Conservation (phyloP, 2,888 invertebrate species). For the Megalurothrips usitatus region DNA sequence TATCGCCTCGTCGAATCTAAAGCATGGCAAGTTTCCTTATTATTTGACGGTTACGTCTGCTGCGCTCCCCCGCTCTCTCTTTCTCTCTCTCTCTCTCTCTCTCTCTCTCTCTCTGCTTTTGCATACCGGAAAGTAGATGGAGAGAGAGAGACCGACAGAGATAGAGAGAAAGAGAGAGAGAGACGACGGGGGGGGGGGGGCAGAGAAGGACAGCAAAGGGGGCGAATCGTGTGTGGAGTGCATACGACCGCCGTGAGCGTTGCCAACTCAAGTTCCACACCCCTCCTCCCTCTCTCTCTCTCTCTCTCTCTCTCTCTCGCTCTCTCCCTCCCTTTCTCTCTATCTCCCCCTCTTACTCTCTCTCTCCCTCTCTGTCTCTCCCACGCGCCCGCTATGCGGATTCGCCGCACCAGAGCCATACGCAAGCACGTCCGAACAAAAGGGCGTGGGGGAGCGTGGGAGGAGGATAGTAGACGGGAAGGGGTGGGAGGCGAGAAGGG, state of each 20-base stretch:
- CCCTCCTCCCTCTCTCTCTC: not conserved
- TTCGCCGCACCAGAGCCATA: no score
- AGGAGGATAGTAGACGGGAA: not conserved
- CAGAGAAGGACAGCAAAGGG: not conserved
- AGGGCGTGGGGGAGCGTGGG: not conserved
- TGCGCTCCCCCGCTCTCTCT: not conserved
- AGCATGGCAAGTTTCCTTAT: conserved; percentile 16
- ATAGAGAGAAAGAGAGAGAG: conserved; percentile 19
- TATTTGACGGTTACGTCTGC: not conserved
- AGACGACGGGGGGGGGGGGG: conserved; percentile 8
- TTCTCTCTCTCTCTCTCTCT: no score
- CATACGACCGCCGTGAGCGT: not conserved
- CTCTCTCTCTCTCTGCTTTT: not conserved
- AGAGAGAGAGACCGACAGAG: conserved; percentile 16
- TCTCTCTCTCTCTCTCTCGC: not conserved
- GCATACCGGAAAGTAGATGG: not conserved
- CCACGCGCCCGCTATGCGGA: no score
- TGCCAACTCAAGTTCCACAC: not conserved
- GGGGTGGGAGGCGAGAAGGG: not conserved
- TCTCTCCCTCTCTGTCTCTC: no score
- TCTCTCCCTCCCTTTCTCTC: no score
- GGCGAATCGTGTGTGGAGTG: not conserved
- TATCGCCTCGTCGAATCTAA: conserved; percentile 14
- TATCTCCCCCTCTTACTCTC: no score
- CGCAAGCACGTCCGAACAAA: conserved; percentile 22